Percentiles rank a stretch among this genome's conserved stretches.
Evolutionary conservation across 2,113 vertebrate genomes (phyloP).

Genomic region (Onychostruthus taczanowskii): DNA sequence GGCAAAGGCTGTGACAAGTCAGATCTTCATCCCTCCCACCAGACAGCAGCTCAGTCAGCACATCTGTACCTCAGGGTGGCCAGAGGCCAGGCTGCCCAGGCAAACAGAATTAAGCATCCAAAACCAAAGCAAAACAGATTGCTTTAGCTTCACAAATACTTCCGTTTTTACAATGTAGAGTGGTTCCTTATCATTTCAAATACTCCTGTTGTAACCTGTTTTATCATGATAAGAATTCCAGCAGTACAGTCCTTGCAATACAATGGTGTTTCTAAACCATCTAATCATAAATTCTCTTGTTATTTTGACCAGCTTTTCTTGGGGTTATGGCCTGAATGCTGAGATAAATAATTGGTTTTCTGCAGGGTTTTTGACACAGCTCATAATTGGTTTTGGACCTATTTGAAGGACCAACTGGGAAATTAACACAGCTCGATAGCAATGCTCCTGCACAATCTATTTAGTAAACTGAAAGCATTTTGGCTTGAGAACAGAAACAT

Average conservation of each 20-base stretch:
- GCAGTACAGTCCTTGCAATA: not conserved
- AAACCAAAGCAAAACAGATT: not conserved
- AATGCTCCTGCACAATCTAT: rapidly evolving
- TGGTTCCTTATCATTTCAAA: not conserved
- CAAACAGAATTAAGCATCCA: not conserved
- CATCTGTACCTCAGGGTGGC: not conserved
- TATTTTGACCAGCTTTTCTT: not conserved
- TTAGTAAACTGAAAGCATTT: not conserved
- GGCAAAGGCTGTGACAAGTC: not conserved
- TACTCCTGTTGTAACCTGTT: not conserved
- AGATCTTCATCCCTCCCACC: not conserved
- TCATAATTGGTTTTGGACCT: not conserved
- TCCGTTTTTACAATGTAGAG: not conserved
- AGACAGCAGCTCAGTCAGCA: not conserved
- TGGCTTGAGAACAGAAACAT: not conserved
- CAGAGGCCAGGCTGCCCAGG: not conserved
- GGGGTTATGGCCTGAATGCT: not conserved
- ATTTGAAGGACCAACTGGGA: not conserved
- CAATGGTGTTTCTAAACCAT: not conserved
- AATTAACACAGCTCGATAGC: not conserved
- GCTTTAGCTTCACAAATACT: not conserved
- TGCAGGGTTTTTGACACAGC: not conserved
- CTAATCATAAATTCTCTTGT: not conserved
- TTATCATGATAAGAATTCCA: not conserved
- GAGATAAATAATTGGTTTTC: not conserved